A percentile compares a stretch with the other conserved stretches of the same genome.
Evolutionary conservation across 2,888 invertebrate genomes (phyloP).

Genomic region (Diarsia brunnea): DNA sequence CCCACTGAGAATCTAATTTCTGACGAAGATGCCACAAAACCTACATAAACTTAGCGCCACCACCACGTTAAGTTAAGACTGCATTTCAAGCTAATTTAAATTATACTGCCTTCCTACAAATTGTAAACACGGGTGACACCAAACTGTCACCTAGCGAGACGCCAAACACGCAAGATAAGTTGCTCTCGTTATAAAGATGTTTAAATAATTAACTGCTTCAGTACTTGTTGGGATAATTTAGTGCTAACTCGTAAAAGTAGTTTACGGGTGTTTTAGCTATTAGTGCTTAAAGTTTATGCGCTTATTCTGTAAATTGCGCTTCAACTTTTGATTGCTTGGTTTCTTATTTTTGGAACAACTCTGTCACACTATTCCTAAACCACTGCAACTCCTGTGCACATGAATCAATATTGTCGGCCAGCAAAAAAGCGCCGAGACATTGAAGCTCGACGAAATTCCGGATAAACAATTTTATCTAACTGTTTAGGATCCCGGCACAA

Average conservation of each 20-base stretch:
- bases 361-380: too few species aligned
- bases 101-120: not conserved
- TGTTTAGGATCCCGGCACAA: too few species aligned
- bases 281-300: conserved; percentile 5
- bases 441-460: too few species aligned
- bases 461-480: too few species aligned
- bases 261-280: conserved; percentile 11
- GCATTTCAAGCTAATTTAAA: conserved; percentile 16
- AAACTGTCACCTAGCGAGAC: conserved; percentile 26
- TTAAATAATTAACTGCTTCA: conserved; percentile 37
- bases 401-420: too few species aligned
- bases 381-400: too few species aligned
- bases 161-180: conserved; percentile 43
- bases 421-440: too few species aligned
- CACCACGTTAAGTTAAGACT: too few species aligned
- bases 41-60: not conserved
- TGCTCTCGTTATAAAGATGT: conserved; percentile 33
- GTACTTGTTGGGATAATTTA: not conserved
- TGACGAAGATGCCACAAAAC: too few species aligned
- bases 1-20: too few species aligned
- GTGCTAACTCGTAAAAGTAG: not conserved
- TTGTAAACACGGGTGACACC: conserved; percentile 25
- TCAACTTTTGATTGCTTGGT: not conserved
- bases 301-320: conserved; percentile 22
- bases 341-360: too few species aligned